Evolutionary conservation across 2,113 vertebrate genomes (phyloP), one percentile per base, ranked within the genome.

Genomic region (Hepsetus odoe): DNA sequence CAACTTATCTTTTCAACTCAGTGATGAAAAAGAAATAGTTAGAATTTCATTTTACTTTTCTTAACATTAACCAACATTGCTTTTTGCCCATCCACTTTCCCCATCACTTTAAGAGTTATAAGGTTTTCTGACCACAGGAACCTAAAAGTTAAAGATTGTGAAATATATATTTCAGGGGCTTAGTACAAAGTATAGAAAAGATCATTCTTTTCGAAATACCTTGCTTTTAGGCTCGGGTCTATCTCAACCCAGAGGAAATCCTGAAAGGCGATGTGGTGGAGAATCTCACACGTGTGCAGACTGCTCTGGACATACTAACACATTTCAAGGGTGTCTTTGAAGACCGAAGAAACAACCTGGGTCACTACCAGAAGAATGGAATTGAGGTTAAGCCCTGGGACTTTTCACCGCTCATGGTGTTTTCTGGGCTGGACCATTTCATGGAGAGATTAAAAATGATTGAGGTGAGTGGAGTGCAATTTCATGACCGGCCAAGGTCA

Each of bases 221-320:
- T 65, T 33, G 18, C 64, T 18, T 14, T 11, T 74, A 99, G 97
- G 95, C 96, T 0, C 83, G 76, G 26, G 7, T 28, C 22, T 96
- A 93, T 82, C 86, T 99, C 6, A 90, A 75, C 78, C 92, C 94
- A 26, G 96, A 96, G 32, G 96, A 98, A 10, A 74, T 99, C 28
- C 88, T 99, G 86, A 96, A 89, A 87, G 94, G 90, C 20, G 98
- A 99, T 30, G 20, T 88, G 12, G 89, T 91, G 14, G 96, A 98
- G 79, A 94, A 92, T 84, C 88, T 95, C 82, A 75, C 80, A 55
- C 96, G 91, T 80, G 92, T 98, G 44, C 90, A 91, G 7, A 88
- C 81, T 0, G 90, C 88, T 40, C 22, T 91, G 10, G 88, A 94
- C 26, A 88, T 92, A 73, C 85, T 99, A 65, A 87, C 66, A 1